Conservation (phyloP, 1,140 invertebrate genomes). For the Drosophila ogumai region DNA sequence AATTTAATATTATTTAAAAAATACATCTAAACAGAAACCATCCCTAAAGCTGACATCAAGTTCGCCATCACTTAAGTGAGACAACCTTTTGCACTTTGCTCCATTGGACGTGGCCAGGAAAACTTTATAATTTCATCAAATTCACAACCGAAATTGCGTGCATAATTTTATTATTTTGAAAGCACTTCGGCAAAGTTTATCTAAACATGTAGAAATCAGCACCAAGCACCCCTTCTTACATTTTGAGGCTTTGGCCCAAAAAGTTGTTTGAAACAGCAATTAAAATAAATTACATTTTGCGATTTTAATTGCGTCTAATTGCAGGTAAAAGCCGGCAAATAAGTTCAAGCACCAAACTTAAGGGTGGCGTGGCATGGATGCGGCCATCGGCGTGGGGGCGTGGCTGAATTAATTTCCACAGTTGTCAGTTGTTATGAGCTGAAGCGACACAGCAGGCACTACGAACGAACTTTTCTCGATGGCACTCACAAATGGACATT, state of each 20-base stretch:
- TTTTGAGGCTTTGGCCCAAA: slow-evolving; percentile 55
- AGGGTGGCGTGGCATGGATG: slow-evolving; percentile 37
- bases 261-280: slow-evolving; percentile 80
- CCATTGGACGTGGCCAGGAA: slow-evolving; percentile 23
- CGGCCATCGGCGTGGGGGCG: not conserved
- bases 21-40: not conserved
- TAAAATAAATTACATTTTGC: slow-evolving; percentile 82
- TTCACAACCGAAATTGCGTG: slow-evolving; percentile 78
- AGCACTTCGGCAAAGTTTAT: slow-evolving; percentile 76
- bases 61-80: slow-evolving; percentile 14
- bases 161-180: slow-evolving; percentile 81
- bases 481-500: slow-evolving; percentile 67
- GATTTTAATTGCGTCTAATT: slow-evolving; percentile 82
- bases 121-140: slow-evolving; percentile 81
- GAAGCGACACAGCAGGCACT: slow-evolving; percentile 39
- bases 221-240: slow-evolving; percentile 16
- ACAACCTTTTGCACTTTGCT: slow-evolving; percentile 19
- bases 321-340: slow-evolving; percentile 79
- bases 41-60: not conserved
- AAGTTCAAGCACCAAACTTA: slow-evolving; percentile 67
- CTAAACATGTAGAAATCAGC: slow-evolving; percentile 71
- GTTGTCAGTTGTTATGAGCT: slow-evolving; percentile 73
- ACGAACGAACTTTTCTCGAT: slow-evolving; percentile 61
- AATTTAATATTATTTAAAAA: not conserved
- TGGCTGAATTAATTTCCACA: slow-evolving; percentile 72